Evolutionary conservation across 2,888 invertebrate species (phyloP), one percentile per base, ranked within the genome.

Genomic region (Esperia sulphurella): DNA sequence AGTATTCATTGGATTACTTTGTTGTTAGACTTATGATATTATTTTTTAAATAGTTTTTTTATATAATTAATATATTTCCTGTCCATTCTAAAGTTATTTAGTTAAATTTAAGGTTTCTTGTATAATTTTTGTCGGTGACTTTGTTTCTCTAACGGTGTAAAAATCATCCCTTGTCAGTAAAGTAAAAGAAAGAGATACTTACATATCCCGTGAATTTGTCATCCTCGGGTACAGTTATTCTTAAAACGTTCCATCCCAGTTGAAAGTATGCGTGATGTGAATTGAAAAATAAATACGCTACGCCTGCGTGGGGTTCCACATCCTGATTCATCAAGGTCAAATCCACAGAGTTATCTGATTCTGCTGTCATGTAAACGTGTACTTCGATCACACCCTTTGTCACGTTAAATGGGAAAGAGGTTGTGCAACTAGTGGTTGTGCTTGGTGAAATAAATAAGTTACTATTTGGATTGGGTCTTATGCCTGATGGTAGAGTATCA

Each of bases 341-440:
- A 8, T 5, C 9, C 31, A 31, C 8, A 10, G 8, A 4, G 10
- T 31, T 10, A 1, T 8, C 1, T 10, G 8, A 10, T 10, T 9
- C 31, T 8, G 3, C 31, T 31, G 31, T 10, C 63, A 79, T 68
- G 45, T 58, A 78, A 8, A 76, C 46, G 39, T 67, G 65, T 1
- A 75, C 59, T 68, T 83, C 75, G 3, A 83, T 40, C 10, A 45
- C 33, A 12, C 81, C 81, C 7, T 52, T 52, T 8, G 58, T 41
- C 67, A 81, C 68, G 0, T 55, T 29, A 45, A 80, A 71, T 9
- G 43, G 29, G 29, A 55, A 58, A 0, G 70, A 68, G 0, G 61
- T 54, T 1, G 55, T 50, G 40, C 73, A 74, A 45, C 65, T 68
- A 9, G 58, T 42, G 0, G 7, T 9, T 3, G 35, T 37, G 10